Evolutionary conservation across 2,888 invertebrate genomes (phyloP), one percentile per base, ranked within the genome.

Genomic region (Eristalis arbustorum): DNA sequence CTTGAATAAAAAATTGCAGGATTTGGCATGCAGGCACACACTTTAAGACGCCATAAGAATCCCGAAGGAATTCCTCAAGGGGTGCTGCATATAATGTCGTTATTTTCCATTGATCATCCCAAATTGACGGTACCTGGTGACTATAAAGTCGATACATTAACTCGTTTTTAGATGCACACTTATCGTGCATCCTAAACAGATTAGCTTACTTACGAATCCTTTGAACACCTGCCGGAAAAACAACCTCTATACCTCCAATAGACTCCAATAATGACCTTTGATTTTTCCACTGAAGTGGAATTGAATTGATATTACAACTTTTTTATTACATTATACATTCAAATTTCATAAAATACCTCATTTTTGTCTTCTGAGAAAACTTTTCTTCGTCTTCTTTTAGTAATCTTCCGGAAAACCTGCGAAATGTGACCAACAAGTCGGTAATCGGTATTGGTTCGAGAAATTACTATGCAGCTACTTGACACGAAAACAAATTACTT

Each of bases 291-390:
- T 75, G 81, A 75, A 75, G 81, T 81, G 75, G 81, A 81, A 81
- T 66, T 34, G 42, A 69, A 64, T 69, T 69, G 64, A 59, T 25
- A 40, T 66, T 31, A 49, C 25, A 81, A 81, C 81, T 81, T 81
- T 80, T 75, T 75, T 69, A 81, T 81, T 81, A 81, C 81, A 81
- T 81, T 81, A 81, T 81, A 75, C 49, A 81, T 75, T 81, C 81
- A 81, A 81, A 81, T 81, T 59, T 22, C 18, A 37, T 3, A 63
- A 18, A 57, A 28, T 49, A 40, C 23, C 18, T 49, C 49, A 57
- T 59, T 49, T 40, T 10, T 13, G 8, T 18, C 25, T 18, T 73
- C 14, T 75, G 69, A 59, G 42, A 75, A 81, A 81, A 81, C 42
- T 81, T 81, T 76, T n/a, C 2, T 3, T 23, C 1, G 37, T 66